Base-by-base conservation (phyloP, 2,888 invertebrate genomes). In the Lithophane ornitopus region DNA sequence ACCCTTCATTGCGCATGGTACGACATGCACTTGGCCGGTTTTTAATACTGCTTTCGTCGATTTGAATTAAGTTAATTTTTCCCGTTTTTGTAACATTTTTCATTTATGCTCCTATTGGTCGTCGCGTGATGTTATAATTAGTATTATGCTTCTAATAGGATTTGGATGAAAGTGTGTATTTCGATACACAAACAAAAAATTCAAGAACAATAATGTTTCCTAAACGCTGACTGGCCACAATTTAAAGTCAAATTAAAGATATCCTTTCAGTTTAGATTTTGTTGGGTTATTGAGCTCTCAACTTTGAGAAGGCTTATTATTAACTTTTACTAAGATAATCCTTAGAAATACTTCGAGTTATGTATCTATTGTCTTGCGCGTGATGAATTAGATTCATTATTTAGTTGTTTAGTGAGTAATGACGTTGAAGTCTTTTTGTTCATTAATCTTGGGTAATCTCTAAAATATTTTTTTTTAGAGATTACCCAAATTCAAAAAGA, bases 381-480 rank as follows among this genome's bases (percentile, higher is more conserved):
- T 62, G 70, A 70, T 70, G 59, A 54, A 78, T 78, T 49, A 46
- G 7, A 22, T 59, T 46, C 12, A 41, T 34, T 34, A 14, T 76
- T 66, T 12, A n/a, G 26, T 46, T 14, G 39, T 54, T 46, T 11
- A 26, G 46, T 66, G 2, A 69, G 46, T 39, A 14, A 46, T 14
- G n/a, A 41, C 19, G n/a, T 58, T 39, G 16, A 58, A 34, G 19
- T 19, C 9, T 7, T 26, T 74, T 34, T 16, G 39, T 11, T 22
- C 19, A 52, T 74, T n/a, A 28, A 61, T 73, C 49, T 59, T 73
- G 1, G 19, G 28, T 19, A 71, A 6, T 9, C 1, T 19, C 7
- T 7, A 12, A 8, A 8, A 44, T 44, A 46, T 12, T 3, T 7
- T 26, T 65, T 19, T 26, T 44, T n/a, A n/a, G n/a, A n/a, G n/a